These are phyloP conservation scores for Aleiodes alternator DNA, from an alignment of 2,888 invertebrate genomes.

Conservation along the genomic window DNA sequence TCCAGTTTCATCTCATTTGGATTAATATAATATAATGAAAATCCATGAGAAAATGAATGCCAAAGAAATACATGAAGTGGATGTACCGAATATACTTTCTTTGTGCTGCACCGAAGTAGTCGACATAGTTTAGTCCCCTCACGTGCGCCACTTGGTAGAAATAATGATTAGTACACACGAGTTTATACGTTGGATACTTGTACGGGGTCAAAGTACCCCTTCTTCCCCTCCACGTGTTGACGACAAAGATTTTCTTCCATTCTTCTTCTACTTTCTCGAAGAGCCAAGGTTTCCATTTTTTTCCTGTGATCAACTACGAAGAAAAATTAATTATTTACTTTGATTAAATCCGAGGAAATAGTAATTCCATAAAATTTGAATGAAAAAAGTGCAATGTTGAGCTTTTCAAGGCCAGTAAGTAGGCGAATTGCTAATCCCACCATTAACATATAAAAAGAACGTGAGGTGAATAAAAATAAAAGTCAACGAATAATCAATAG, in stretches of 20 bases:
- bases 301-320: background rate
- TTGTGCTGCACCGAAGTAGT: slow-evolving; percentile 6
- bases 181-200: slow-evolving; percentile 16
- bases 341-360: no score
- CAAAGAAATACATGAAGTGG: no score
- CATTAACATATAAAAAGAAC: no score
- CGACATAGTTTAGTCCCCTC: slow-evolving; percentile 19
- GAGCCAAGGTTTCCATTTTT: background rate
- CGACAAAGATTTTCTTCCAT: slow-evolving; percentile 15
- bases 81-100: slow-evolving; percentile 20
- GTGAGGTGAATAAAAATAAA: background rate
- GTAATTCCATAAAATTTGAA: no score
- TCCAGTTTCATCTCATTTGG: background rate
- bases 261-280: background rate
- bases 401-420: no score
- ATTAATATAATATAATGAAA: background rate
- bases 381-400: no score
- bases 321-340: no score
- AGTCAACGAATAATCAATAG: background rate
- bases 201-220: slow-evolving; percentile 41
- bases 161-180: slow-evolving; percentile 41
- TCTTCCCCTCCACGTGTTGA: background rate
- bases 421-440: no score
- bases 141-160: slow-evolving; percentile 30
- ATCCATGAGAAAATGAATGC: background rate